Conservation (phyloP, 1,140 invertebrate genomes). For the Lepidurus apus region DNA sequence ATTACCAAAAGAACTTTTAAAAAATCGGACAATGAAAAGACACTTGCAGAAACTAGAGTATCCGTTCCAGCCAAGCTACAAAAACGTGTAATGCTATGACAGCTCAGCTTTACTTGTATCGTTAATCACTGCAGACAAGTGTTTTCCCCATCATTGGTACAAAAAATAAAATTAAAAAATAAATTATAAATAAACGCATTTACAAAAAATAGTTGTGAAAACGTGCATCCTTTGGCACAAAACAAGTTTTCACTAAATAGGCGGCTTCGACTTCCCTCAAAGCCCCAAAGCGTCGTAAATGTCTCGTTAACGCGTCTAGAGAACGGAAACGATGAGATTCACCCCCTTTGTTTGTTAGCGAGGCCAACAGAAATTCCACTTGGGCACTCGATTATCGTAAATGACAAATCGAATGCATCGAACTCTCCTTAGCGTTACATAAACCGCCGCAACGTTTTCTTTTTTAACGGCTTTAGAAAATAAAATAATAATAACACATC, state of each 20-base stretch:
- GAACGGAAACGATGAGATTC: background rate
- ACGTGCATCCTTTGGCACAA: background rate
- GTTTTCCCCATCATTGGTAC: too few species aligned
- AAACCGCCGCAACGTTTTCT: too few species aligned
- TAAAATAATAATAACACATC: too few species aligned
- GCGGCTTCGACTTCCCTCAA: background rate
- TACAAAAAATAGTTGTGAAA: background rate
- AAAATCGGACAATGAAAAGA: too few species aligned
- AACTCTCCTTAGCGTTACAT: constrained; percentile 7
- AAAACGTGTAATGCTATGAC: background rate
- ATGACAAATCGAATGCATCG: constrained; percentile 10
- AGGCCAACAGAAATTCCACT: background rate
- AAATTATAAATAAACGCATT: background rate
- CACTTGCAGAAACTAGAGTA: constrained; percentile 3
- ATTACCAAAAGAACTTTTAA: background rate
- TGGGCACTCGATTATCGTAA: constrained; percentile 11
- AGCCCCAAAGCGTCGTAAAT: background rate
- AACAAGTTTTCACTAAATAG: background rate
- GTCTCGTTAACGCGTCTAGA: constrained; percentile 17
- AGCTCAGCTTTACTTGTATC: constrained; percentile 10
- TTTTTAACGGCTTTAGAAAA: background rate
- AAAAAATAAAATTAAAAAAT: background rate
- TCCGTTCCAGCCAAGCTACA: background rate
- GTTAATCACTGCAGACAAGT: background rate
- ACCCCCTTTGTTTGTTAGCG: constrained; percentile 10